phyloP scores from a whole-genome alignment of 2,797 vertebrate genomes.

The Capromys pilorides region DNA sequence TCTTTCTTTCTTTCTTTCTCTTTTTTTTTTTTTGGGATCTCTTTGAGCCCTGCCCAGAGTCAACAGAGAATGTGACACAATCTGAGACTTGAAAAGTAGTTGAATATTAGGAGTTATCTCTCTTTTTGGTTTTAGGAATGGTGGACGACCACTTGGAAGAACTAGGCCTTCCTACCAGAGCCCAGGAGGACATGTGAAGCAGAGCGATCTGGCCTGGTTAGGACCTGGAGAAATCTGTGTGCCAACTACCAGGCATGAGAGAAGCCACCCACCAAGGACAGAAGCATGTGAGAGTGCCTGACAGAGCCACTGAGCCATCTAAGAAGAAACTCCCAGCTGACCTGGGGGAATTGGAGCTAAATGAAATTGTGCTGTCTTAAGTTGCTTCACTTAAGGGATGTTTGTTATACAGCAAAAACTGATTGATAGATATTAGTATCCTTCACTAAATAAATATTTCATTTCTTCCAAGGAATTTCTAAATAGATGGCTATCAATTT shows the following conservation, averaged over 20 bases:
- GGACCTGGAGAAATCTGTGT: background rate
- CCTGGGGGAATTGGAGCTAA: background rate
- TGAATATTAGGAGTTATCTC: background rate
- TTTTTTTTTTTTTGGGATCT: background rate
- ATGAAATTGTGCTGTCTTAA: background rate
- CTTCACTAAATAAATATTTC: constrained; percentile 23
- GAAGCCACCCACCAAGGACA: background rate
- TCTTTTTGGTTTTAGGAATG: background rate
- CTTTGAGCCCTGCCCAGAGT: background rate
- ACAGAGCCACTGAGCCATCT: background rate
- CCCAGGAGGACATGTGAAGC: background rate
- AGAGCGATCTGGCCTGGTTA: background rate
- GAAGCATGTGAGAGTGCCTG: background rate
- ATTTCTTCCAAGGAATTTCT: constrained; percentile 26
- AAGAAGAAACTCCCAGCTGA: background rate
- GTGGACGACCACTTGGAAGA: background rate
- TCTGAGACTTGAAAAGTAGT: background rate
- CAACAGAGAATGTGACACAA: background rate
- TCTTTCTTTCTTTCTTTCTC: too few species aligned
- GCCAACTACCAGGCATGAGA: background rate
- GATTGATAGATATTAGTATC: background rate
- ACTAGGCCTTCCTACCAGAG: background rate
- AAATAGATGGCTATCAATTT: background rate
- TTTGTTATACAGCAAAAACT: background rate
- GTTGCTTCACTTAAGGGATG: background rate